These are phyloP conservation scores for Coelogynopora nodosa DNA, from an alignment of 2,888 invertebrate genomes.

Conservation along the genomic window DNA sequence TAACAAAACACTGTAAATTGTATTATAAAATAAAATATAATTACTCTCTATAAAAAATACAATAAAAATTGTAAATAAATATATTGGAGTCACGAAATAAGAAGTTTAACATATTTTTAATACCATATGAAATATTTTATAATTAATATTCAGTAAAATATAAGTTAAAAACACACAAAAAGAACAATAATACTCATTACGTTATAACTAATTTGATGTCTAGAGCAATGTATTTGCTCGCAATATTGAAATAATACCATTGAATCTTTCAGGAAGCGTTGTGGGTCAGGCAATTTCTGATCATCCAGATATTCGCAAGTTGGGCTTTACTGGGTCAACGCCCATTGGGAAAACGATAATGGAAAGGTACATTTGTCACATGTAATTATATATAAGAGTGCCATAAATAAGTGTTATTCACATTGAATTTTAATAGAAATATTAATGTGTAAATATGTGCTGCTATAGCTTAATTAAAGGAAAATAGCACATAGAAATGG, in stretches of 20 bases:
- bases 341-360: constrained; percentile 85
- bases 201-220: too few relatives aligned
- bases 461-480: too few relatives aligned
- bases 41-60: too few relatives aligned
- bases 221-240: too few relatives aligned
- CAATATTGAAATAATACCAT: too few relatives aligned
- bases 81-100: background rate
- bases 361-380: constrained; percentile 67
- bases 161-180: too few relatives aligned
- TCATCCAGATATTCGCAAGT: constrained; percentile 78
- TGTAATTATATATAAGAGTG: too few relatives aligned
- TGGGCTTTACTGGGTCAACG: constrained; percentile 94
- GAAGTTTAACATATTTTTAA: background rate
- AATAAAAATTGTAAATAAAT: background rate
- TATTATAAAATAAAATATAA: too few relatives aligned
- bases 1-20: too few relatives aligned
- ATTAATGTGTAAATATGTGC: background rate
- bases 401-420: background rate
- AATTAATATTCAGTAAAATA: constrained; percentile 14
- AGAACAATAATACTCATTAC: too few relatives aligned
- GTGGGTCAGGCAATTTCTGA: constrained; percentile 82
- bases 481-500: too few relatives aligned
- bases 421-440: background rate
- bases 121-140: background rate
- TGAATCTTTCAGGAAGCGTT: constrained; percentile 68